phyloP scores from a whole-genome alignment of 2,797 vertebrate species.

The Smutsia gigantea region DNA sequence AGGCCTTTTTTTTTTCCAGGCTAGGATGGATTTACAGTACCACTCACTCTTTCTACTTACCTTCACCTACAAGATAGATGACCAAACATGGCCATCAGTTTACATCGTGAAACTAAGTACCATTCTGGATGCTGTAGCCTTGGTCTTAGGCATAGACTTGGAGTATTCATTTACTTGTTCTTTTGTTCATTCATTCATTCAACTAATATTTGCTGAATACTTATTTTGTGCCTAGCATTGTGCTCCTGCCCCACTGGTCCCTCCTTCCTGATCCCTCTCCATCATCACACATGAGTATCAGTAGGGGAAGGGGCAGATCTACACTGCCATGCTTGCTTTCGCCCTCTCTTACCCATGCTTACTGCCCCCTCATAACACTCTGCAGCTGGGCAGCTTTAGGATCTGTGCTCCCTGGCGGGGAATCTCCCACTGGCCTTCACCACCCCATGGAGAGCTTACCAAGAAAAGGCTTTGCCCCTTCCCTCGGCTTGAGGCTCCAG shows the following conservation, averaged over 20 bases:
- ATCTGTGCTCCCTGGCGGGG: fast-evolving
- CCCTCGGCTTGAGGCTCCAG: not conserved
- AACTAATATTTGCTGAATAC: not conserved
- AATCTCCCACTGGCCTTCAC: not conserved
- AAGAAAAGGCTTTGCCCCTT: not conserved
- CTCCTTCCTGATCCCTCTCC: not conserved
- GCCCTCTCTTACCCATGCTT: not conserved
- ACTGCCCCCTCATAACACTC: fast-evolving
- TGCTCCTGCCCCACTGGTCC: not conserved
- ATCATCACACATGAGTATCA: not conserved
- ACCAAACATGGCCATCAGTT: not conserved
- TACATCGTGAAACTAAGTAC: not conserved
- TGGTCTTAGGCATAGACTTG: not conserved
- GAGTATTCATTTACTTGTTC: not conserved
- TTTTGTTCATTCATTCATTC: not conserved
- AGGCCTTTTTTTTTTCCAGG: not conserved
- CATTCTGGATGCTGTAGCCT: not conserved
- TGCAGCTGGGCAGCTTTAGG: too few species aligned
- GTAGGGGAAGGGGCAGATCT: not conserved
- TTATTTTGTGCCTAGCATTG: not conserved
- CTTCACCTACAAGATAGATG: not conserved
- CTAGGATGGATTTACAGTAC: not conserved
- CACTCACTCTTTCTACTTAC: not conserved
- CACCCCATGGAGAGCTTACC: not conserved
- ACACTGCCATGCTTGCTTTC: not conserved